Conservation (phyloP, 1,140 invertebrate genomes). For the Rhopalosiphum maidis region DNA sequence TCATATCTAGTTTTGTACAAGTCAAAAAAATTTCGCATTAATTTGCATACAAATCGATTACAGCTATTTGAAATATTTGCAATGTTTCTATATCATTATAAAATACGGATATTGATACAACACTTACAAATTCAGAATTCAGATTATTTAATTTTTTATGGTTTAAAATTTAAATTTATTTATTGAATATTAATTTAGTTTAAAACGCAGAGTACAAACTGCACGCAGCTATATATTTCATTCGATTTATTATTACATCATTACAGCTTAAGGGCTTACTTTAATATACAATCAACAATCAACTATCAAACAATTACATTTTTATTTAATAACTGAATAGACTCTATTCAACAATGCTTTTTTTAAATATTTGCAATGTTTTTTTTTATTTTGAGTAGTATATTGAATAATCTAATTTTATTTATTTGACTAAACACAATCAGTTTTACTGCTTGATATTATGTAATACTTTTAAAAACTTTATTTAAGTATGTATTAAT, state of each 20-base stretch:
- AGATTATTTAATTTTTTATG: neutral
- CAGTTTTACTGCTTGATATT: neutral
- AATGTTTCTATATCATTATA: neutral
- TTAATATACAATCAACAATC: neutral
- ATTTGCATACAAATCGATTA: neutral
- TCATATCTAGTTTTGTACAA: neutral
- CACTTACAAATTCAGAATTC: neutral
- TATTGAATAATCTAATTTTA: neutral
- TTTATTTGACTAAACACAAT: neutral
- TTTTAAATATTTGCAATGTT: neutral
- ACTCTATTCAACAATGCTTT: neutral
- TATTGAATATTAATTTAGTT: neutral
- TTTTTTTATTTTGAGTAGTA: neutral
- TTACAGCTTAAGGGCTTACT: neutral
- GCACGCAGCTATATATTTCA: neutral
- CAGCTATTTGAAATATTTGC: neutral
- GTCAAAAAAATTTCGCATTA: neutral
- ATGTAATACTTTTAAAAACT: neutral
- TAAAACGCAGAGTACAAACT: neutral
- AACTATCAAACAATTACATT: neutral
- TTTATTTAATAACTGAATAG: neutral
- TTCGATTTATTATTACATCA: neutral
- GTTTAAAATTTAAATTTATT: neutral
- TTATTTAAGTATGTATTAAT: neutral
- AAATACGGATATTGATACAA: neutral